These are phyloP conservation scores for Prochilodus magdalenae DNA, from an alignment of 2,113 vertebrate genomes.

Conservation along the genomic window DNA sequence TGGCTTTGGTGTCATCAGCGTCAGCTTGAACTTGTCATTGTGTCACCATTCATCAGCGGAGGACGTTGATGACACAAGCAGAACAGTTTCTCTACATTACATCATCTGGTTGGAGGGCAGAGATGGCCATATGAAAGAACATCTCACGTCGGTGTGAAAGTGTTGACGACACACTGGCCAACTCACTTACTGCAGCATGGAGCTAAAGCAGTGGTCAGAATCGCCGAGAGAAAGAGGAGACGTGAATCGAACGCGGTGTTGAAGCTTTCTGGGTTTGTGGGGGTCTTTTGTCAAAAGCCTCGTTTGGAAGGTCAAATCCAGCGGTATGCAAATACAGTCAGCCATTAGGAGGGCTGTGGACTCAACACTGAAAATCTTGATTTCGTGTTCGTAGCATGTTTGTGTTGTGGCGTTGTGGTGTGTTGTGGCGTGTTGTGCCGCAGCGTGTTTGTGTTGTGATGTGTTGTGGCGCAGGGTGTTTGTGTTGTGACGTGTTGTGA, in stretches of 20 bases:
- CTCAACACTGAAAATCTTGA: no score
- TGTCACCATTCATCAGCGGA: slow-evolving; percentile 29
- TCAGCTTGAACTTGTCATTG: slow-evolving; percentile 16
- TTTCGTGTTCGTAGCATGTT: no score
- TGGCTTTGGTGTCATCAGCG: slow-evolving; percentile 13
- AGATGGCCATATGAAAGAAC: slow-evolving; percentile 26
- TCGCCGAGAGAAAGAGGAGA: background rate
- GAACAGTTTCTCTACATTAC: slow-evolving; percentile 52
- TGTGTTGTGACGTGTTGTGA: no score
- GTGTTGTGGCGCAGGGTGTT: no score
- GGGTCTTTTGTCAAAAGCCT: background rate
- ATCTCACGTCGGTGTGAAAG: background rate
- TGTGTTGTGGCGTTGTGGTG: no score
- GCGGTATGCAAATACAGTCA: slow-evolving; percentile 47
- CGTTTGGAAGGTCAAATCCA: slow-evolving; percentile 7
- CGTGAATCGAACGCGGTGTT: slow-evolving; percentile 16
- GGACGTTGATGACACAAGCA: slow-evolving; percentile 49
- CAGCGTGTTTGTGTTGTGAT: no score
- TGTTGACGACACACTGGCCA: slow-evolving; percentile 4
- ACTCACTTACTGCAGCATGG: background rate
- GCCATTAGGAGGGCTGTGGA: slow-evolving; percentile 44
- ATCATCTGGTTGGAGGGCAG: slow-evolving; percentile 36
- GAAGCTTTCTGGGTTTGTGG: slow-evolving; percentile 1
- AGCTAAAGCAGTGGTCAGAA: background rate
- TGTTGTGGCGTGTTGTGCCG: no score